Conservation (phyloP, 2,797 vertebrate genomes). For the Eulemur mongoz region DNA sequence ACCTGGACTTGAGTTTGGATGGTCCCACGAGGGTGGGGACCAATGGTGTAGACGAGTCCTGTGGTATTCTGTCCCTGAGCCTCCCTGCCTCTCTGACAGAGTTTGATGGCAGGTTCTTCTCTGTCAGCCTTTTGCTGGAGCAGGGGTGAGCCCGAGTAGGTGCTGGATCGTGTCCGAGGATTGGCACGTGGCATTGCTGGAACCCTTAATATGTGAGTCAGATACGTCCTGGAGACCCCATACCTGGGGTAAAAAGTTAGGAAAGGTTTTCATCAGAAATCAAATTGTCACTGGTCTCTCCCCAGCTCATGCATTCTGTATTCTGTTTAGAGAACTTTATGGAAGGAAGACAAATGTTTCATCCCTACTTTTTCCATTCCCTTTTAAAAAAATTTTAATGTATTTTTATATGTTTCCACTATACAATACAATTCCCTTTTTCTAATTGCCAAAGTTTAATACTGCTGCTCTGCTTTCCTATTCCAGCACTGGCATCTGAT, state of each 20-base stretch:
- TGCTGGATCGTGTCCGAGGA: neutral
- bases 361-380: slow-evolving; percentile 14
- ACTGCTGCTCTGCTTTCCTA: slow-evolving; percentile 65
- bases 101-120: neutral
- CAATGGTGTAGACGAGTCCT: neutral
- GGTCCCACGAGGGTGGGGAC: neutral
- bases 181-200: slow-evolving; percentile 22
- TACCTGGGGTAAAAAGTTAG: slow-evolving; percentile 24
- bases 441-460: slow-evolving; percentile 72
- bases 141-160: neutral
- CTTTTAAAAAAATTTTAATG: slow-evolving; percentile 46
- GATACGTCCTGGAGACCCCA: neutral
- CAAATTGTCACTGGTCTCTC: neutral
- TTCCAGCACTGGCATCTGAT: slow-evolving; percentile 64
- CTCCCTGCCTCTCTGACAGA: neutral
- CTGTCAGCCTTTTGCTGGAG: neutral
- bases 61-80: neutral
- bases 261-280: slow-evolving; percentile 40
- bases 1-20: neutral
- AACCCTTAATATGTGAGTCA: neutral
- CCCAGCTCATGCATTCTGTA: slow-evolving; percentile 2
- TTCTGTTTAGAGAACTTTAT: slow-evolving; percentile 34
- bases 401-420: neutral
- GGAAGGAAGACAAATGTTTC: slow-evolving; percentile 59
- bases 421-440: neutral